A percentile compares a stretch with the other conserved stretches of the same genome.
Conservation (phyloP, 1,140 invertebrate genomes). For the Brevipalpus yothersi region DNA sequence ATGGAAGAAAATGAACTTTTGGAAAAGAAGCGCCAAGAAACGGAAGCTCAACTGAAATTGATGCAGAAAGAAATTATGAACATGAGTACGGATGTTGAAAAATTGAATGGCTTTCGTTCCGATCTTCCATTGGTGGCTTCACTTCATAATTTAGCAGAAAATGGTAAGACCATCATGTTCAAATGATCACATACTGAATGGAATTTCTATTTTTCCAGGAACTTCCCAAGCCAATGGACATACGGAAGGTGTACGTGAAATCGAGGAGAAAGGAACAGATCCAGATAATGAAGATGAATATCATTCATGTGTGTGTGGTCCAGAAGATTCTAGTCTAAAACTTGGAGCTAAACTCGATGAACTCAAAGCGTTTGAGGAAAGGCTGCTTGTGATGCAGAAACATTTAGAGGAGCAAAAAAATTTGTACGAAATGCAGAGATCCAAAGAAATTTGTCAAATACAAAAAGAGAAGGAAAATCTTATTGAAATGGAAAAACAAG, state of each 20-base stretch:
- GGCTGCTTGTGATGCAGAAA: not conserved
- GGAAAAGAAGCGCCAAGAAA: constrained; percentile 6
- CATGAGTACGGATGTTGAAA: not conserved
- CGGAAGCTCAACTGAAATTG: constrained; percentile 14
- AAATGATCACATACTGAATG: not conserved
- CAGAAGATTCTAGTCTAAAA: not conserved
- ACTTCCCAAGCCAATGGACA: not conserved
- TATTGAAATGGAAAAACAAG: constrained; percentile 17
- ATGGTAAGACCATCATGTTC: not conserved
- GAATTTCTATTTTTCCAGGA: not conserved
- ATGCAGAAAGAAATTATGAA: constrained; percentile 3
- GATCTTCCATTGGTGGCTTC: not conserved
- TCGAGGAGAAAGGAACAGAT: not conserved
- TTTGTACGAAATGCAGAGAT: constrained; percentile 17
- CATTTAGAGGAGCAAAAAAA: not conserved
- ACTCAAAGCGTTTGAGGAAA: not conserved
- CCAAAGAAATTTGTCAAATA: constrained; percentile 18
- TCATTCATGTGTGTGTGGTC: not conserved
- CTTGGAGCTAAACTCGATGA: not conserved
- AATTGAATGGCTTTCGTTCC: not conserved
- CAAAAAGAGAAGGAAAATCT: constrained; percentile 19
- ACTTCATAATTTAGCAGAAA: too few relatives aligned
- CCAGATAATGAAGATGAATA: not conserved
- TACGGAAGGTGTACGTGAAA: not conserved
- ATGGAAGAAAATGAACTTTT: constrained; percentile 14